Evolutionary conservation across 2,113 vertebrate genomes (phyloP).

Genomic region (Phylloscopus trochilus): DNA sequence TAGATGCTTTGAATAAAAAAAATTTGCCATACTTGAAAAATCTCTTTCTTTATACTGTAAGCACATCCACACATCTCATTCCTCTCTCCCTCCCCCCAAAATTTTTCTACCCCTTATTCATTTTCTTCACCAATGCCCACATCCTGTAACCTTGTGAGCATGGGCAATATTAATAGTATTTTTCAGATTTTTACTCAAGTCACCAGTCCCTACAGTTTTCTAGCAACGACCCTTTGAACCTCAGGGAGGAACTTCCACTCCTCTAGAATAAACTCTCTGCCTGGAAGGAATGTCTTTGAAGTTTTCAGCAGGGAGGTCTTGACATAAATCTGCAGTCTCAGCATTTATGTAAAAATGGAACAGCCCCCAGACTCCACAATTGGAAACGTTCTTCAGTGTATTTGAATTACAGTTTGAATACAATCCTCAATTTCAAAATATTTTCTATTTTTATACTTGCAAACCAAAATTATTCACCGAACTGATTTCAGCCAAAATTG

Average conservation of each 20-base stretch:
- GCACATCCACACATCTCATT: neutral
- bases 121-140: neutral
- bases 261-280: neutral
- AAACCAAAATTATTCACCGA: constrained; percentile 5
- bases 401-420: neutral
- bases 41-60: neutral
- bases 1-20: neutral
- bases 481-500: neutral
- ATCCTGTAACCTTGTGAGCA: neutral
- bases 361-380: neutral
- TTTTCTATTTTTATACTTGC: constrained; percentile 13
- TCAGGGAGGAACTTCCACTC: neutral
- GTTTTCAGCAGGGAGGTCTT: constrained; percentile 22
- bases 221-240: constrained; percentile 3
- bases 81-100: rapidly evolving
- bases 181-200: neutral
- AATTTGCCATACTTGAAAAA: neutral
- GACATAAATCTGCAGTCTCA: constrained; percentile 3
- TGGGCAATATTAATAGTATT: neutral
- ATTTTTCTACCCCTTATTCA: neutral
- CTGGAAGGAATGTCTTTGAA: neutral
- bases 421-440: neutral
- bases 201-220: neutral
- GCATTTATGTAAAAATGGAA: neutral
- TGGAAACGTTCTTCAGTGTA: neutral